phyloP scores from a whole-genome alignment of 2,888 invertebrate species.

The Yponomeuta plumbellus region DNA sequence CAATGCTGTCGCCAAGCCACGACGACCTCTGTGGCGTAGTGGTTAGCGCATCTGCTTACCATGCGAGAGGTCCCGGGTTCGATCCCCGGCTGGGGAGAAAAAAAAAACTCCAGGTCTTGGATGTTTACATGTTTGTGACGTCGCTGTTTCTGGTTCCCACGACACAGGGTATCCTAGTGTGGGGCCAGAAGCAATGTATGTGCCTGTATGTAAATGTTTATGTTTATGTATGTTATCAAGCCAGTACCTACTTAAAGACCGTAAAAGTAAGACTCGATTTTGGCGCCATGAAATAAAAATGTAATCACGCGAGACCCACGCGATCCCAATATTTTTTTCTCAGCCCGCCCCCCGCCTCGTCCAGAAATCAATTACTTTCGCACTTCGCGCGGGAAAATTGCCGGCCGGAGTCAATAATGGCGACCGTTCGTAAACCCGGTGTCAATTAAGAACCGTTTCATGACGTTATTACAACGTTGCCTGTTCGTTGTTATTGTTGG shows the following conservation, averaged over 20 bases:
- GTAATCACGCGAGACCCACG: neutral
- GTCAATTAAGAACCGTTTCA: neutral
- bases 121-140: no score
- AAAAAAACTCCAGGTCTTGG: no score
- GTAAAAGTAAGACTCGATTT: neutral
- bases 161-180: no score
- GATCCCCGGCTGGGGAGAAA: no score
- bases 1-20: no score
- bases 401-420: slow-evolving; percentile 2
- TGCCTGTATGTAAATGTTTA: no score
- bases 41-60: no score
- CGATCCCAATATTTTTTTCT: neutral
- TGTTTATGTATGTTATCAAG: no score
- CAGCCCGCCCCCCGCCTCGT: neutral
- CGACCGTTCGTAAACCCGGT: neutral
- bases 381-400: slow-evolving; percentile 7
- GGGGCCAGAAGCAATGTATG: no score
- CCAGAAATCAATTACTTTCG: slow-evolving; percentile 11
- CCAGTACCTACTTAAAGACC: neutral
- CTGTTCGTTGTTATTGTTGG: neutral
- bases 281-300: neutral
- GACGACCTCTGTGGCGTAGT: no score
- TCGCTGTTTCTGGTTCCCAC: no score
- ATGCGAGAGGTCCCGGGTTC: no score
- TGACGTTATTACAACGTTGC: neutral